phyloP scores from a whole-genome alignment of 2,888 invertebrate genomes.

The Diogma glabrata region DNA sequence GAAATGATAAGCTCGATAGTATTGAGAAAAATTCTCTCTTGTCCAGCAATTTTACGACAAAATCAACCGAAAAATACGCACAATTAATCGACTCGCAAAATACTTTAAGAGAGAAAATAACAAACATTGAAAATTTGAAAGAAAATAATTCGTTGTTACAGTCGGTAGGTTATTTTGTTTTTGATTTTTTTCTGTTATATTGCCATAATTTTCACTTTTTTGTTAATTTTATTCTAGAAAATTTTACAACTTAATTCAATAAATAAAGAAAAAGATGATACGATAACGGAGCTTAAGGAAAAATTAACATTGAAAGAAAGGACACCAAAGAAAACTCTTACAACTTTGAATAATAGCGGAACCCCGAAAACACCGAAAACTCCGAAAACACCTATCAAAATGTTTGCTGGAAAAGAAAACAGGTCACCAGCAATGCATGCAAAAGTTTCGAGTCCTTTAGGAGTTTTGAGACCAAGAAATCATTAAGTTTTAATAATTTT shows the following conservation, averaged over 20 bases:
- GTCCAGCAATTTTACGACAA: too few relatives aligned
- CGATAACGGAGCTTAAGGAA: slow-evolving; percentile 18
- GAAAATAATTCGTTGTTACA: slow-evolving; percentile 18
- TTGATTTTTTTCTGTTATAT: background rate
- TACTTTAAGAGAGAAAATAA: slow-evolving; percentile 4
- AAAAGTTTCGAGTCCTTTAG: slow-evolving; percentile 11
- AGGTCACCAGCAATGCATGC: slow-evolving; percentile 22
- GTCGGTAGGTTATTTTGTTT: slow-evolving; percentile 19
- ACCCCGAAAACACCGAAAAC: slow-evolving; percentile 28
- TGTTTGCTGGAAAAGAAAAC: slow-evolving; percentile 34
- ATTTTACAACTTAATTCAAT: slow-evolving; percentile 16
- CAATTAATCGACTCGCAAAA: slow-evolving; percentile 10
- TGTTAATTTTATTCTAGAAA: slow-evolving; percentile 15
- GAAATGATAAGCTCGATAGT: background rate
- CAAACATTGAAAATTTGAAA: slow-evolving; percentile 16
- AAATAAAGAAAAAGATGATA: slow-evolving; percentile 18
- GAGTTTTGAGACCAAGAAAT: slow-evolving; percentile 11
- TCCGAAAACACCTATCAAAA: slow-evolving; percentile 29
- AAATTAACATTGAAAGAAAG: slow-evolving; percentile 10
- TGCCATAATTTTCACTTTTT: slow-evolving; percentile 2
- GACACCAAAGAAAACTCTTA: background rate
- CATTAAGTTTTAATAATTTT: background rate
- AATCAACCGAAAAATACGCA: slow-evolving; percentile 17
- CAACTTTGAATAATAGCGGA: slow-evolving; percentile 11
- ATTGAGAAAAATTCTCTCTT: background rate